Conservation (phyloP, 2,888 invertebrate genomes). For the Limnephilus auricula region DNA sequence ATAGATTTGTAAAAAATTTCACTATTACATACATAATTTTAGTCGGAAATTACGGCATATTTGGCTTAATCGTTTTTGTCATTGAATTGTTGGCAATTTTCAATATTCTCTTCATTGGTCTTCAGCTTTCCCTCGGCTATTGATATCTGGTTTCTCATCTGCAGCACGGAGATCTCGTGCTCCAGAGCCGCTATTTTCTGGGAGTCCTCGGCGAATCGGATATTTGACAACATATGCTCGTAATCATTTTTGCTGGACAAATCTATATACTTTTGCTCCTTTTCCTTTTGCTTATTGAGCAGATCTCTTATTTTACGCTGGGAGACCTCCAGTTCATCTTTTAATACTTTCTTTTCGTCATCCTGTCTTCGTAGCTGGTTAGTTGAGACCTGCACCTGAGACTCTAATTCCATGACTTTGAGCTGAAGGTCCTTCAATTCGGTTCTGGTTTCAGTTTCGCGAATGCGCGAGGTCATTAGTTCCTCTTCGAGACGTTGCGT, state of each 20-base stretch:
- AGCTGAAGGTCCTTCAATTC: conserved; percentile 96
- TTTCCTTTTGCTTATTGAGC: conserved; percentile 87
- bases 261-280: conserved; percentile 84
- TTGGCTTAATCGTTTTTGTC: conserved; percentile 44
- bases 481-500: conserved; percentile 95
- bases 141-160: conserved; percentile 64
- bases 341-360: conserved; percentile 91
- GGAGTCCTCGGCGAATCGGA: conserved; percentile 95
- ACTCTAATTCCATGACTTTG: conserved; percentile 97
- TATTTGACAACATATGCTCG: conserved; percentile 94
- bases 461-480: conserved; percentile 93
- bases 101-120: conserved; percentile 64
- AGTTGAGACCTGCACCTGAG: conserved; percentile 94
- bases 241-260: conserved; percentile 86
- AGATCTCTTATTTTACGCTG: conserved; percentile 86
- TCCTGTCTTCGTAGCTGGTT: conserved; percentile 94
- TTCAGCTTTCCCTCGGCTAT: conserved; percentile 62
- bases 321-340: conserved; percentile 87
- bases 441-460: conserved; percentile 95
- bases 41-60: neutral
- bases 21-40: conserved; percentile 6
- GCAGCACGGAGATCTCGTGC: conserved; percentile 89
- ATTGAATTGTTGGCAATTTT: conserved; percentile 49
- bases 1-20: conserved; percentile 41
- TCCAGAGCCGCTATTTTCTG: conserved; percentile 95